These are phyloP conservation scores for Metopia argyrocephala DNA, from an alignment of 2,888 invertebrate genomes.

Conservation along the genomic window DNA sequence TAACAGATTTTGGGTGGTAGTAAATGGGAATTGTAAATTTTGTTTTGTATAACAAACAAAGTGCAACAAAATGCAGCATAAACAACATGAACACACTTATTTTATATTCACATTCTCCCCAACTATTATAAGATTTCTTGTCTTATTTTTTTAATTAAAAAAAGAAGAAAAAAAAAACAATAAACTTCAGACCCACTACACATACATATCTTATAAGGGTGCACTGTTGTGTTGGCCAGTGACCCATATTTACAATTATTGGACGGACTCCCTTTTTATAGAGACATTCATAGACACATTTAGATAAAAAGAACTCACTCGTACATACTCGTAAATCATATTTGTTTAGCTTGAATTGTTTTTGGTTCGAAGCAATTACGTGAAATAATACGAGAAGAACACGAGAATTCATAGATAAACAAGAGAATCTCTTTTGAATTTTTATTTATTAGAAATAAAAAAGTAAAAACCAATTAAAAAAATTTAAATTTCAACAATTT, in stretches of 20 bases:
- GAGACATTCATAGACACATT: neutral
- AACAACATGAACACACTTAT: conserved; percentile 6
- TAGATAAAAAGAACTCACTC: neutral
- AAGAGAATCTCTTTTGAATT: neutral
- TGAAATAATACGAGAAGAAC: conserved; percentile 18
- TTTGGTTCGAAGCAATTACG: conserved; percentile 10
- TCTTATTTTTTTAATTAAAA: conserved; percentile 30
- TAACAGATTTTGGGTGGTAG: conserved; percentile 55
- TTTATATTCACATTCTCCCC: neutral
- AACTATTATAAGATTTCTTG: neutral
- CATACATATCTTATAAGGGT: neutral
- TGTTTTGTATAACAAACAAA: neutral
- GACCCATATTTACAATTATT: conserved; percentile 42
- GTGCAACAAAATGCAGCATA: conserved; percentile 42
- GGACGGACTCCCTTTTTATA: neutral
- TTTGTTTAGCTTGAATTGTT: conserved; percentile 4
- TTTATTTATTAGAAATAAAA: conserved; percentile 18
- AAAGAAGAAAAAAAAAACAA: too few relatives aligned
- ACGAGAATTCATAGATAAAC: neutral
- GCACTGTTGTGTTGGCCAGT: neutral
- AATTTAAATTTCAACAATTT: neutral
- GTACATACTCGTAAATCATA: neutral
- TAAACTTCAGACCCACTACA: conserved; percentile 1
- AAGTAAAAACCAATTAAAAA: neutral
- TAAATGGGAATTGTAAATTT: conserved; percentile 43